Base-by-base conservation (phyloP, 2,797 vertebrate genomes). In the Meda fulgida region DNA sequence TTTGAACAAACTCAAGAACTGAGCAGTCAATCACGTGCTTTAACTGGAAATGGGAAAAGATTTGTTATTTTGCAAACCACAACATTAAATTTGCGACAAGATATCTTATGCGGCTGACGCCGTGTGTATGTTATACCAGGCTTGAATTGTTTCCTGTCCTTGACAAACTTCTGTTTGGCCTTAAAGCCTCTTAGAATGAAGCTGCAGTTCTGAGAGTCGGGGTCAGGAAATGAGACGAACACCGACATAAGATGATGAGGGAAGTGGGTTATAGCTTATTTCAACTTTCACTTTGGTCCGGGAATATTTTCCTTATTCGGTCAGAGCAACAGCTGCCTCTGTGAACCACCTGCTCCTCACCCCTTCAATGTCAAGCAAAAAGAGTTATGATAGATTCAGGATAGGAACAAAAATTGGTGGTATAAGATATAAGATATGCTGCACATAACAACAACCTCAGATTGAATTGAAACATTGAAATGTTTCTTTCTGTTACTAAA, bases 141-240 rank as follows among this genome's bases (percentile, higher is more conserved):
- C 73, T 84, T 85, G 77, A 78, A 71, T 90, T 26, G 78, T 84
- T 86, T 89, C 89, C 90, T 89, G 80, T 80, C 82, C 78, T 58
- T 82, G 81, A 72, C 26, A 53, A 80, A 71, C 83, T 81, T 89
- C 91, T 86, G 58, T 77, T 87, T 87, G 85, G 79, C 89, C 90
- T 90, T 53, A 84, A 53, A 51, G 13, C 85, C 81, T 89, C 82
- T 87, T 88, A 88, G 89, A 91, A 86, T 87, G 87, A 81, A 90
- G 90, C 89, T 71, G 84, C 65, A 83, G 92, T 89, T 91, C 88
- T 86, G 92, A 91, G 93, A 94, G 86, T 85, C 80, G 23, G 46
- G 90, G 90, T 92, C 94, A 94, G 95, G 94, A 96, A 95, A 95
- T 92, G 94, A 96, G 92, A 87, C 91, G 87, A 92, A 94, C 90